Base-by-base conservation (phyloP, 2,888 invertebrate species). In the Sinopyrophorus schimmeli region DNA sequence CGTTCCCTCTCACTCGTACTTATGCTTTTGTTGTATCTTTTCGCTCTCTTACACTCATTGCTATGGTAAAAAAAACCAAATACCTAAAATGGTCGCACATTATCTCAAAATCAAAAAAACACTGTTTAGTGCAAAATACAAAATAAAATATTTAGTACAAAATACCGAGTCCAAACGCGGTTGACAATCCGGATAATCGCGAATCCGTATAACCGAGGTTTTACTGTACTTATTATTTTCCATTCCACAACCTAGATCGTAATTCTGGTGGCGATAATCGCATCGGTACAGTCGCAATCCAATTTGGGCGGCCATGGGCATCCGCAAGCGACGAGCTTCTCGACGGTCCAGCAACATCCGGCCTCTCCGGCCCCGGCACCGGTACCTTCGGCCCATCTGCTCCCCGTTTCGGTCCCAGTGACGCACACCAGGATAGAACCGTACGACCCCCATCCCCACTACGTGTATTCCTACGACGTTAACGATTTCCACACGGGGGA, bases 401-500 rank as follows among this genome's bases (percentile, higher is more conserved):
- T 58, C 18, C 59, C 61, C 16, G 61, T 67, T 2, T 62, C 65
- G 9, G 48, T 66, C 9, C 58, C 59, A n/a, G 62, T 67, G 15
- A 30, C 51, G 6, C 51, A 55, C 9, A 54, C 60, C 5, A 55
- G 64, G 21, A 61, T 69, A 5, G 72, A 73, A 52, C 69, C 71
- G 1, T 69, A 62, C 57, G 73, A 73, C 53, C 70, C 69, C 11
- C 59, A 70, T 46, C 73, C 72, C 3, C 65, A 68, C 10, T 73
- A 73, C 61, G 67, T 61, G 16, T 73, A 63, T 49, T 68, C 70
- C 4, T 72, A 73, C 57, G 64, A 71, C 16, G 71, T 73, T 6
- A 70, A 72, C 56, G 73, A 73, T 54, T 64, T 62, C 14, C 62
- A 65, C 24, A 72, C 72, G 11, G 73, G 73, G 1, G 73, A 73